These are phyloP conservation scores for Anticlea derivata DNA, from an alignment of 2,888 invertebrate genomes.

Conservation along the genomic window DNA sequence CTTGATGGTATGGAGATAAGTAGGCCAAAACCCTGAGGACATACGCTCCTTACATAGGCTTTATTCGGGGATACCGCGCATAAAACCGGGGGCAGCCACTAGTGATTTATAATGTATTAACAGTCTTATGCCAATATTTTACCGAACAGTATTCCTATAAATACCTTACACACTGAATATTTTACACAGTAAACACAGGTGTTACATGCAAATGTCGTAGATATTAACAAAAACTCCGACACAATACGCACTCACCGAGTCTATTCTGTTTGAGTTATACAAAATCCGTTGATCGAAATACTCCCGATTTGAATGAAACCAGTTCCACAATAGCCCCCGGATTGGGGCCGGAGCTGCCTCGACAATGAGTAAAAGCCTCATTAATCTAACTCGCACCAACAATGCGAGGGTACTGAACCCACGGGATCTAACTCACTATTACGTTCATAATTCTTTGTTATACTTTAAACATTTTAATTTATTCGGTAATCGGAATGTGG, in stretches of 20 bases:
- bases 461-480: constrained; percentile 36
- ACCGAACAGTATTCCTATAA: too few species aligned
- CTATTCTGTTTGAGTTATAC: constrained; percentile 18
- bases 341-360: constrained; percentile 33
- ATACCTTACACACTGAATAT: not conserved
- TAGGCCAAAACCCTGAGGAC: too few species aligned
- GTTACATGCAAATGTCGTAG: constrained; percentile 3
- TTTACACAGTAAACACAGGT: not conserved
- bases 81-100: too few species aligned
- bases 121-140: too few species aligned
- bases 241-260: constrained; percentile 10
- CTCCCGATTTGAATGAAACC: constrained; percentile 30
- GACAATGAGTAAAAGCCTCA: constrained; percentile 49
- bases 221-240: constrained; percentile 1
- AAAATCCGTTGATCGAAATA: constrained; percentile 27
- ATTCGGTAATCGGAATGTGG: constrained; percentile 36
- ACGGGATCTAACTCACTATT: constrained; percentile 39
- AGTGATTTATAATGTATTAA: too few species aligned
- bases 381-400: constrained; percentile 53
- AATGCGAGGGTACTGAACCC: constrained; percentile 42
- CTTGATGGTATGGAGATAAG: too few species aligned
- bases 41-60: too few species aligned
- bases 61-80: too few species aligned
- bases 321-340: constrained; percentile 36
- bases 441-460: constrained; percentile 42